These are phyloP conservation scores for Pemphredon lugubris DNA, from an alignment of 2,888 invertebrate genomes.

Conservation along the genomic window DNA sequence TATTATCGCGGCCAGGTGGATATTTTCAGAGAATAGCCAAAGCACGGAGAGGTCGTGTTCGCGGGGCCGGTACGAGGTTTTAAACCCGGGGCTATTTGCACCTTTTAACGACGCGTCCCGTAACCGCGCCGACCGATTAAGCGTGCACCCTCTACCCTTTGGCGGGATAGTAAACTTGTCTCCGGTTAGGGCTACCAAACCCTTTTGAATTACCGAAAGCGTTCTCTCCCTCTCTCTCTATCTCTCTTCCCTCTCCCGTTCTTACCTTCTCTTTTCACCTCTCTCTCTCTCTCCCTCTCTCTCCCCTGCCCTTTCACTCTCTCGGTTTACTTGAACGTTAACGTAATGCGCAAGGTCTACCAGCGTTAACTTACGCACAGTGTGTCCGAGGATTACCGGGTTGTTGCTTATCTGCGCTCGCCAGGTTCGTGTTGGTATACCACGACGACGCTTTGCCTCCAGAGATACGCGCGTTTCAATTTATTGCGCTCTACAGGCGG, in stretches of 20 bases:
- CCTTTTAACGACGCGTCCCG: constrained; percentile 44
- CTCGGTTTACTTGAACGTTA: constrained; percentile 42
- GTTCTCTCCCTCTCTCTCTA: constrained; percentile 1
- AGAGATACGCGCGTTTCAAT: constrained; percentile 75
- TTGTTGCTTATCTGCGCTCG: constrained; percentile 77
- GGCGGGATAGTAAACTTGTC: constrained; percentile 28
- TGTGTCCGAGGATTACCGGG: constrained; percentile 77
- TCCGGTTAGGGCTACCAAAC: constrained; percentile 29
- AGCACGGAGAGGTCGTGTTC: constrained; percentile 12
- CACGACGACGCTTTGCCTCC: constrained; percentile 61
- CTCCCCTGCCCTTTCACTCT: not conserved
- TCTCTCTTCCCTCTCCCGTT: constrained; percentile 4
- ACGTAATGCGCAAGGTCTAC: constrained; percentile 76
- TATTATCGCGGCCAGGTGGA: constrained; percentile 43
- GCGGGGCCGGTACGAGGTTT: constrained; percentile 40
- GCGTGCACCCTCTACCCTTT: constrained; percentile 28
- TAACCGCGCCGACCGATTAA: constrained; percentile 47
- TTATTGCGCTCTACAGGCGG: constrained; percentile 68
- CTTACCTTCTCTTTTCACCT: not conserved
- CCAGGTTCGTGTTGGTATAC: constrained; percentile 69
- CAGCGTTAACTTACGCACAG: constrained; percentile 77
- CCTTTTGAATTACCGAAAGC: constrained; percentile 26
- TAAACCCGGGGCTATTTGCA: constrained; percentile 41
- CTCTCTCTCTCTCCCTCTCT: not conserved
- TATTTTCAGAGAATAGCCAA: constrained; percentile 29